Conservation (phyloP, 2,113 vertebrate species). For the Pluvialis apricaria region DNA sequence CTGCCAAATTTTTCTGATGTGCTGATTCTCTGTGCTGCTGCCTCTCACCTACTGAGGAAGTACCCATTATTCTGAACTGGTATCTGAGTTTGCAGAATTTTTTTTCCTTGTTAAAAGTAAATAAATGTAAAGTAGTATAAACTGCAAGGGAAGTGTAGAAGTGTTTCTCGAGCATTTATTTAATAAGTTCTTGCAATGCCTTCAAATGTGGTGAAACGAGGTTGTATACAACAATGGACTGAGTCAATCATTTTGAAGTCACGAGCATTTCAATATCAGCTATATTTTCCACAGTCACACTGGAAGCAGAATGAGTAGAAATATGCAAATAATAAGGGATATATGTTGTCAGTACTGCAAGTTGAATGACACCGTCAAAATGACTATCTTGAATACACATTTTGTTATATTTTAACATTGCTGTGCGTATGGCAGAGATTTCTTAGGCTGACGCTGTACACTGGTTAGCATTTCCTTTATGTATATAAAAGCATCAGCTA, state of each 20-base stretch:
- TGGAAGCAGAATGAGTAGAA: not conserved
- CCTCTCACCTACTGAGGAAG: not conserved
- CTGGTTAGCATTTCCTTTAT: not conserved
- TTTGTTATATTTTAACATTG: not conserved
- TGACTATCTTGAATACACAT: not conserved
- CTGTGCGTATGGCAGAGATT: not conserved
- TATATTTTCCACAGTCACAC: not conserved
- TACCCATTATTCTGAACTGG: not conserved
- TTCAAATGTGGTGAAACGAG: not conserved
- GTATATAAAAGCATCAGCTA: not conserved
- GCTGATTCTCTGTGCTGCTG: not conserved
- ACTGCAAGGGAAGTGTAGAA: not conserved
- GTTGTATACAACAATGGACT: not conserved
- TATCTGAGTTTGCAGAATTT: not conserved
- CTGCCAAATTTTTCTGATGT: not conserved
- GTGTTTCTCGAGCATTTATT: not conserved
- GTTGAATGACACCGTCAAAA: not conserved
- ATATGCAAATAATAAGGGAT: not conserved
- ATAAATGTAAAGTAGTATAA: not conserved
- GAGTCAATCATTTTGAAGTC: not conserved
- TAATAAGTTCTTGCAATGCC: not conserved
- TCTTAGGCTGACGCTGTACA: not conserved
- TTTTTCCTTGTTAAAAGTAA: not conserved
- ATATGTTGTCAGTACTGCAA: not conserved
- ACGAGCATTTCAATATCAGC: not conserved